A percentile compares a stretch with the other conserved stretches of the same genome.
Conservation (phyloP, 2,113 vertebrate genomes). For the Trichechus manatus region DNA sequence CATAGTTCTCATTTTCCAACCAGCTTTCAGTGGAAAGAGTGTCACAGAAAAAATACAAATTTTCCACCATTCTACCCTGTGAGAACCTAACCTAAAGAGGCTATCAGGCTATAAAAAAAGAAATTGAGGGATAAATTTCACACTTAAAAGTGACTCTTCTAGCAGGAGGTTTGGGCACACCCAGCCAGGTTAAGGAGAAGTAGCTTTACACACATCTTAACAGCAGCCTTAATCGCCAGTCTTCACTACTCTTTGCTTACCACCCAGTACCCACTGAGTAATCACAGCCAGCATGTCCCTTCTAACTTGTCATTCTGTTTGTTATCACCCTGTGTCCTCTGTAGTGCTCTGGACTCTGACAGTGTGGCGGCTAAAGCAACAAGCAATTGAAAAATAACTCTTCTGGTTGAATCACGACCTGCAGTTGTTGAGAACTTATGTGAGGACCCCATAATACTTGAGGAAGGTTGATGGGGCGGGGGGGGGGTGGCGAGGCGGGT, state of each 20-base stretch:
- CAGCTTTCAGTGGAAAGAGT: slow-evolving; percentile 50
- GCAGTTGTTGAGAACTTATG: neutral
- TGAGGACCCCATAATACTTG: neutral
- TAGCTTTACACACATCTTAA: slow-evolving; percentile 17
- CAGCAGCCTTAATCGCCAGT: slow-evolving; percentile 14
- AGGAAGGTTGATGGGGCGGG: neutral
- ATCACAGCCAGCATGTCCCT: neutral
- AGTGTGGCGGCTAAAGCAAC: slow-evolving; percentile 33
- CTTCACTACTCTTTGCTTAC: neutral
- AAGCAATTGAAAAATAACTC: neutral
- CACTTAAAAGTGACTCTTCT: slow-evolving; percentile 72
- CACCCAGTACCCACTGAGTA: neutral
- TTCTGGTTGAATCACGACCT: neutral
- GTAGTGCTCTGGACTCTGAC: neutral
- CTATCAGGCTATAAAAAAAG: slow-evolving; percentile 64
- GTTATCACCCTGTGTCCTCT: neutral
- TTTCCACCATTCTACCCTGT: slow-evolving; percentile 51
- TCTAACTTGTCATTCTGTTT: slow-evolving; percentile 18
- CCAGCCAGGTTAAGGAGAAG: slow-evolving; percentile 52
- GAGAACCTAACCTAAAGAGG: slow-evolving; percentile 61
- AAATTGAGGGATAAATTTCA: slow-evolving; percentile 76
- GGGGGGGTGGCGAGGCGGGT: too few species aligned
- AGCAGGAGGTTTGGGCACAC: slow-evolving; percentile 43
- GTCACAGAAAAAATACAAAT: slow-evolving; percentile 50
- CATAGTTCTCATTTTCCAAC: slow-evolving; percentile 63